Percentiles rank a stretch among this genome's conserved stretches.
These are phyloP conservation scores for Polydrusus tereticollis DNA, from an alignment of 2,888 invertebrate species.

Conservation along the genomic window DNA sequence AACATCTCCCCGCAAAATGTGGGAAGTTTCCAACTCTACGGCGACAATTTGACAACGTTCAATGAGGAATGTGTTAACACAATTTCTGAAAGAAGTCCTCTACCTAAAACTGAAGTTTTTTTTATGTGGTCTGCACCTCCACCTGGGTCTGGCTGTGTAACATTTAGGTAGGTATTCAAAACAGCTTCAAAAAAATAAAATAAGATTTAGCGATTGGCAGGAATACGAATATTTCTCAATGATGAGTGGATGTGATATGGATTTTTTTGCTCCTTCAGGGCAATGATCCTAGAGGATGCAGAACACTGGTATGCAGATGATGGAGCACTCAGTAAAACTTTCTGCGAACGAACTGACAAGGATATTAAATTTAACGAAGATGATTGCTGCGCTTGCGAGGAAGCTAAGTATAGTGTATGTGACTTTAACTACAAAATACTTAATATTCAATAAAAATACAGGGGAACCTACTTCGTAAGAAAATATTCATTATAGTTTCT, in stretches of 20 bases:
- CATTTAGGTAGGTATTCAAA: slow-evolving; percentile 75
- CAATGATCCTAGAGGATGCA: slow-evolving; percentile 86
- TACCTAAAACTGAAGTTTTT: slow-evolving; percentile 86
- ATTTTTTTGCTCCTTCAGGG: slow-evolving; percentile 69
- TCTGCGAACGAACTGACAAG: slow-evolving; percentile 84
- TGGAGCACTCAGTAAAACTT: slow-evolving; percentile 80
- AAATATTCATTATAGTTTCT: too few species aligned
- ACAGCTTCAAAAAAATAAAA: not conserved
- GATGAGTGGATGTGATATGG: not conserved
- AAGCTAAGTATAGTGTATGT: slow-evolving; percentile 91
- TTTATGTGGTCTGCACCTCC: slow-evolving; percentile 93
- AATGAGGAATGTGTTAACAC: slow-evolving; percentile 89
- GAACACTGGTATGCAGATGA: slow-evolving; percentile 92
- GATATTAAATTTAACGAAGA: slow-evolving; percentile 70
- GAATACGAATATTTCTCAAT: too few species aligned
- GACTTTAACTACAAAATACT: not conserved
- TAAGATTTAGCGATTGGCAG: not conserved
- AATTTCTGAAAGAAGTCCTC: slow-evolving; percentile 82
- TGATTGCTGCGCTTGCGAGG: slow-evolving; percentile 94
- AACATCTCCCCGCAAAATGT: slow-evolving; percentile 71
- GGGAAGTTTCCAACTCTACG: slow-evolving; percentile 80
- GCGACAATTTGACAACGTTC: slow-evolving; percentile 76
- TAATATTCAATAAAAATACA: too few species aligned
- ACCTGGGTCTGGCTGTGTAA: slow-evolving; percentile 86
- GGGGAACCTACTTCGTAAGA: too few species aligned